Percentiles rank a stretch among this genome's conserved stretches.
Evolutionary conservation across 2,797 vertebrate genomes (phyloP).

Genomic region (Sternotherus odoratus): DNA sequence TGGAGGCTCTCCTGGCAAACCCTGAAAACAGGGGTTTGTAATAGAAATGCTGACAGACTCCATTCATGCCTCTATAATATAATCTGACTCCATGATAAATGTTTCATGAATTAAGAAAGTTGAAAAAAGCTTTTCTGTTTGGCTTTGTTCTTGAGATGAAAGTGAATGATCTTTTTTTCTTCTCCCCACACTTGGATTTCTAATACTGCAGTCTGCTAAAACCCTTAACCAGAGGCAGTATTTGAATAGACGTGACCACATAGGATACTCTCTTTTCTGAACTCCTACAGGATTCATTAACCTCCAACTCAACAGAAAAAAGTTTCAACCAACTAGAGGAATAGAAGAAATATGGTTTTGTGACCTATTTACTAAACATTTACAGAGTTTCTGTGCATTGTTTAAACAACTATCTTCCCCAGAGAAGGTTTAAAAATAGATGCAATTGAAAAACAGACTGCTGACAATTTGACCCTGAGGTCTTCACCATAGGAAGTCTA

Average conservation of each 20-base stretch:
- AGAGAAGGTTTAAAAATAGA: not conserved
- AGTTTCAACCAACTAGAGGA: not conserved
- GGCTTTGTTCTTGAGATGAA: constrained; percentile 84
- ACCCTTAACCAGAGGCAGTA: constrained; percentile 73
- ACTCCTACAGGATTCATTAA: constrained; percentile 53
- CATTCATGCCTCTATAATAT: constrained; percentile 74
- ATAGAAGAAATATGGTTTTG: not conserved
- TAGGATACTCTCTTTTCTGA: constrained; percentile 60
- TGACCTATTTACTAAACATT: not conserved
- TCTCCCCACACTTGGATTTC: constrained; percentile 73
- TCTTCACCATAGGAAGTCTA: not conserved
- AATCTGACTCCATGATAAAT: constrained; percentile 82
- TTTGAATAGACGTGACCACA: constrained; percentile 58
- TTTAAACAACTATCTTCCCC: not conserved
- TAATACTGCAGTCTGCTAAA: constrained; percentile 73
- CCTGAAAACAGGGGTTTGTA: constrained; percentile 61
- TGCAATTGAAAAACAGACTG: not conserved
- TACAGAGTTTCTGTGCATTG: not conserved
- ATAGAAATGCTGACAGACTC: constrained; percentile 77
- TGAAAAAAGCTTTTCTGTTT: constrained; percentile 74
- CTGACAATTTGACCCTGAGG: not conserved
- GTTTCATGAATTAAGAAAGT: constrained; percentile 83
- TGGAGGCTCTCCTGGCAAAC: constrained; percentile 66
- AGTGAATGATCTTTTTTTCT: constrained; percentile 80
- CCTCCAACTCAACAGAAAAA: constrained; percentile 51